Evolutionary conservation across 2,113 vertebrate species (phyloP).

Genomic region (Ploceus nigricollis): DNA sequence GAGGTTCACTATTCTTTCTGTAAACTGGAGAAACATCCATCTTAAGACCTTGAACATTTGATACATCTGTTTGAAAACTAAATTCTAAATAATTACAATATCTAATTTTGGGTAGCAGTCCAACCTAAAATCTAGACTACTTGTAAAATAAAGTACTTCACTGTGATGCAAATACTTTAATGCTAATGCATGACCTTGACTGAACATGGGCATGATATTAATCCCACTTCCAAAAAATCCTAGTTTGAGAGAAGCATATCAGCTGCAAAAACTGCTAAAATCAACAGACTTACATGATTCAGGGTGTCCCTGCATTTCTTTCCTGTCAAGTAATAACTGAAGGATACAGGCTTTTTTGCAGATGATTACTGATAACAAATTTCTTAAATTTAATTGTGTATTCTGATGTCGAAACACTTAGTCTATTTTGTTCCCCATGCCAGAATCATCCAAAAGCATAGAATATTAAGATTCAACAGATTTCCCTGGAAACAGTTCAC

Average conservation of each 20-base stretch:
- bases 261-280: neutral
- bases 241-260: neutral
- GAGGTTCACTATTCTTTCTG: neutral
- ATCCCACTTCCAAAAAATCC: neutral
- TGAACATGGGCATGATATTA: neutral
- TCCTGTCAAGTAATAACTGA: neutral
- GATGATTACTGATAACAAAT: neutral
- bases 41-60: neutral
- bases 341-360: neutral
- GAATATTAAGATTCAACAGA: neutral
- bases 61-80: neutral
- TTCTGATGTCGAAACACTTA: neutral
- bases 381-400: neutral
- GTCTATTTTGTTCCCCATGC: neutral
- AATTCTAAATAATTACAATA: neutral
- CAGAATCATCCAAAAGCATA: rapidly evolving
- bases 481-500: neutral
- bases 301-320: neutral
- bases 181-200: neutral
- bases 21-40: neutral
- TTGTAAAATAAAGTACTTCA: neutral
- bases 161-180: neutral
- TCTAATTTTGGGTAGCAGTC: neutral
- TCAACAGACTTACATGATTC: neutral
- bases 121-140: neutral